These are phyloP conservation scores for Perca fluviatilis DNA, from an alignment of 2,113 vertebrate genomes.

Conservation along the genomic window DNA sequence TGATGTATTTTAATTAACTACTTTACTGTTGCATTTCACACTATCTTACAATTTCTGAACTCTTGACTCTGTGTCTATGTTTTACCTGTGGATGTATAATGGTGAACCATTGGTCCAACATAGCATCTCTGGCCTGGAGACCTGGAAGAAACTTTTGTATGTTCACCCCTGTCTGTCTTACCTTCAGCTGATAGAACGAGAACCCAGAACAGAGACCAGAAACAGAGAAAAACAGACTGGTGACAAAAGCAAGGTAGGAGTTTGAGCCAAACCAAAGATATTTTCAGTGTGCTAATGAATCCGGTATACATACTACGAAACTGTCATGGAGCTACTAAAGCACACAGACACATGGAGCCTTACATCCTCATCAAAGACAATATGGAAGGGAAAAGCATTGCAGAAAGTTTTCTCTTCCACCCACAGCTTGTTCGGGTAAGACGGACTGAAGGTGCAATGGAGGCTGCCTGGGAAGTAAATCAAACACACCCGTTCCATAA, in stretches of 20 bases:
- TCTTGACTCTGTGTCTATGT: background rate
- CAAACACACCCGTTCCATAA: constrained; percentile 4
- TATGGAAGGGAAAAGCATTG: constrained; percentile 83
- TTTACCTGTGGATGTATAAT: constrained; percentile 83
- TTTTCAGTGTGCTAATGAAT: background rate
- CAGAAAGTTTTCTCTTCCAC: constrained; percentile 84
- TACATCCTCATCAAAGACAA: constrained; percentile 85
- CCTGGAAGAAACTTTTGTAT: constrained; percentile 86
- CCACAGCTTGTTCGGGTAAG: constrained; percentile 83
- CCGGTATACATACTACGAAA: background rate
- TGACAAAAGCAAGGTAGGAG: background rate
- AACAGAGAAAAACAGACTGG: background rate
- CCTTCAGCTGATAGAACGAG: constrained; percentile 73
- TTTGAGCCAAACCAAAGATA: background rate
- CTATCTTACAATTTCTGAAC: background rate
- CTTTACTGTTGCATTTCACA: background rate
- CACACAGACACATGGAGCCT: constrained; percentile 25
- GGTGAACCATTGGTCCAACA: constrained; percentile 82
- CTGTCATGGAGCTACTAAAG: background rate
- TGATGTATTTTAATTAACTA: background rate
- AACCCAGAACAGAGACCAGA: background rate
- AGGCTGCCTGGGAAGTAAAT: constrained; percentile 65
- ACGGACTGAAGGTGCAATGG: constrained; percentile 68
- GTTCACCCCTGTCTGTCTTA: constrained; percentile 85
- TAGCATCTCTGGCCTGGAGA: constrained; percentile 70